phyloP scores from a whole-genome alignment of 2,797 vertebrate genomes.

The Mastacembelus armatus region DNA sequence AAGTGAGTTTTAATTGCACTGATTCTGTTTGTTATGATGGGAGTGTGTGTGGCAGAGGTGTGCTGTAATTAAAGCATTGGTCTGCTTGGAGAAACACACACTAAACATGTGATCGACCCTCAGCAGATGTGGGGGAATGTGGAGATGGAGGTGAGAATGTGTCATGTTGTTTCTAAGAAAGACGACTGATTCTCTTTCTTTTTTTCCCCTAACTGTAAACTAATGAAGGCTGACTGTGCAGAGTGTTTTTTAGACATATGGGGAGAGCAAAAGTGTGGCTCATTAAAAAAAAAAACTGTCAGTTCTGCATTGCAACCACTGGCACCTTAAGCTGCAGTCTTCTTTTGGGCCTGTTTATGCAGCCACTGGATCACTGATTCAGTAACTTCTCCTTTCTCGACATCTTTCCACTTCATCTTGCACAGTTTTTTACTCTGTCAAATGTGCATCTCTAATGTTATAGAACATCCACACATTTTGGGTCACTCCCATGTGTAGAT shows the following conservation, averaged over 20 bases:
- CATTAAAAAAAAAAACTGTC: slow-evolving; percentile 74
- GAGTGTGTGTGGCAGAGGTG: slow-evolving; percentile 53
- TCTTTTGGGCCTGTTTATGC: slow-evolving; percentile 64
- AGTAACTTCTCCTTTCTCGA: slow-evolving; percentile 37
- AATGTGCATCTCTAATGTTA: slow-evolving; percentile 14
- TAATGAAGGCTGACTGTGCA: slow-evolving; percentile 76
- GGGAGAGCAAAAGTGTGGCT: slow-evolving; percentile 69
- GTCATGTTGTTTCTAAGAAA: slow-evolving; percentile 70
- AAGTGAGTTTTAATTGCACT: slow-evolving; percentile 53
- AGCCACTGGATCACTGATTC: slow-evolving; percentile 49
- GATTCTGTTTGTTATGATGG: slow-evolving; percentile 56
- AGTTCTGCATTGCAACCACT: slow-evolving; percentile 59
- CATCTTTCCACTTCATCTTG: slow-evolving; percentile 17
- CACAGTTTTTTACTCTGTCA: slow-evolving; percentile 15
- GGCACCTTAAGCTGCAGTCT: slow-evolving; percentile 57
- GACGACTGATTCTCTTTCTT: slow-evolving; percentile 50
- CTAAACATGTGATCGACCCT: slow-evolving; percentile 68
- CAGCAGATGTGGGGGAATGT: slow-evolving; percentile 69
- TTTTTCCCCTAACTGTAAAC: slow-evolving; percentile 61
- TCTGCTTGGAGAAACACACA: slow-evolving; percentile 58
- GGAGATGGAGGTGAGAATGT: slow-evolving; percentile 61
- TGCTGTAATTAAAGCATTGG: slow-evolving; percentile 69
- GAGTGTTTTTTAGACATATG: slow-evolving; percentile 65
- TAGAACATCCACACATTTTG: slow-evolving; percentile 9
- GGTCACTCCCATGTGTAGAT: not conserved